Evolutionary conservation across 2,113 vertebrate species (phyloP).

Genomic region (Centrocercus urophasianus): DNA sequence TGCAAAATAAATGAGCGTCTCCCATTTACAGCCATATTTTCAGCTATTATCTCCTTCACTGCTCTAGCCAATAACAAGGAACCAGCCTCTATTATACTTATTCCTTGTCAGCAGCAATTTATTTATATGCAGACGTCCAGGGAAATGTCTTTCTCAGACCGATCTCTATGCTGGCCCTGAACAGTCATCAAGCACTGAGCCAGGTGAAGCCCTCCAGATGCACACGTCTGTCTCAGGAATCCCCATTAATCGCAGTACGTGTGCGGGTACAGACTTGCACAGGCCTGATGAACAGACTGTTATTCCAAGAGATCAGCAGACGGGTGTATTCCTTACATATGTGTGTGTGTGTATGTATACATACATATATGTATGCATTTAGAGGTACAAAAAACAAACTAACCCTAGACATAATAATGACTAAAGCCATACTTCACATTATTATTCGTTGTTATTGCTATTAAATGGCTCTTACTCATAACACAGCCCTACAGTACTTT

Average conservation of each 20-base stretch:
- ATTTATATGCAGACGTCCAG: neutral
- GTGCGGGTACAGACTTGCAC: neutral
- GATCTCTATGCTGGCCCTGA: neutral
- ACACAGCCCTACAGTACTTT: conserved; percentile 3
- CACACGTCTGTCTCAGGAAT: neutral
- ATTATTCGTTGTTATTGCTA: neutral
- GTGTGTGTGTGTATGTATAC: neutral
- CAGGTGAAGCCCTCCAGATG: rapidly evolving
- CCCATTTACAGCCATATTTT: neutral
- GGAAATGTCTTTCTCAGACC: neutral
- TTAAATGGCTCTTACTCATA: conserved; percentile 24
- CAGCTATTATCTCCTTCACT: neutral
- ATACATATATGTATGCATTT: neutral
- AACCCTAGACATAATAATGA: neutral
- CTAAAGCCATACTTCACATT: conserved; percentile 8
- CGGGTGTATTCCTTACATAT: neutral
- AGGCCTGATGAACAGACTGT: neutral
- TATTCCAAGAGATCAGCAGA: neutral
- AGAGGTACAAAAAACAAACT: neutral
- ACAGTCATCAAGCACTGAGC: neutral
- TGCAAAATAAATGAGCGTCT: neutral
- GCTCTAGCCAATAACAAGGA: neutral
- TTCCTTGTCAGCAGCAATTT: neutral
- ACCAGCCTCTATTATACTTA: neutral
- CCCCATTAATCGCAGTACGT: neutral